Evolutionary conservation across 2,113 vertebrate genomes (phyloP), one percentile per base, ranked within the genome.

Genomic region (Thoracochromis brauschi): DNA sequence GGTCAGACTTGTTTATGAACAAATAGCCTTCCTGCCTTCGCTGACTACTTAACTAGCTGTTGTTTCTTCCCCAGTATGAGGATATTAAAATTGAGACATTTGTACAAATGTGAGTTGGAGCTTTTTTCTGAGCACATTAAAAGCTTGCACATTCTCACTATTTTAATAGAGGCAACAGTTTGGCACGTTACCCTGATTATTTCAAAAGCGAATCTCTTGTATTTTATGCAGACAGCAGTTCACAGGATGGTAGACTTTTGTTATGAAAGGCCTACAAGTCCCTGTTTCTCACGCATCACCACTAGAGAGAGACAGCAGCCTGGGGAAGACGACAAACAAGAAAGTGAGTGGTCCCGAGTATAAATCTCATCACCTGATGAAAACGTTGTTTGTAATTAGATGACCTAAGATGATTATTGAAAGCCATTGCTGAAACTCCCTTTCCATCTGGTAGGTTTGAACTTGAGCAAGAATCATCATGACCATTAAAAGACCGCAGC

Each of bases 241-340:
- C 68, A 29, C 40, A 29, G 14, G 68, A 75, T 49, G 24, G 9
- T 31, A 63, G 31, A 35, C 31, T 58, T 42, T 81, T 24, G 19
- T 68, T 31, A 16, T 6, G 24, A 45, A n/a, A 81, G 71, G 26
- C 60, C 68, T 38, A n/a, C 4, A 31, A 78, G 45, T 51, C 45
- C 53, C 13, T 78, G 16, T 86, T 89, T 92, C 53, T 91, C 55
- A 49, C 60, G 5, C 31, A 9, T 81, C 83, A 63, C 87, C 94
- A 93, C 94, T 92, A 95, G 94, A 91, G 95, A 92, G 93, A 86
- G 94, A 91, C 88, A 91, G 87, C 63, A 81, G 51, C 89, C 92
- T 90, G 80, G 85, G 80, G 89, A 87, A 82, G 24, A 57, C 3
- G 21, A 4, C 21, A 53, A 63, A 84, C 53, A n/a, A 24, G 63